Evolutionary conservation across 2,113 vertebrate genomes (phyloP), one percentile per base, ranked within the genome.

Genomic region (Urocitellus parryii): DNA sequence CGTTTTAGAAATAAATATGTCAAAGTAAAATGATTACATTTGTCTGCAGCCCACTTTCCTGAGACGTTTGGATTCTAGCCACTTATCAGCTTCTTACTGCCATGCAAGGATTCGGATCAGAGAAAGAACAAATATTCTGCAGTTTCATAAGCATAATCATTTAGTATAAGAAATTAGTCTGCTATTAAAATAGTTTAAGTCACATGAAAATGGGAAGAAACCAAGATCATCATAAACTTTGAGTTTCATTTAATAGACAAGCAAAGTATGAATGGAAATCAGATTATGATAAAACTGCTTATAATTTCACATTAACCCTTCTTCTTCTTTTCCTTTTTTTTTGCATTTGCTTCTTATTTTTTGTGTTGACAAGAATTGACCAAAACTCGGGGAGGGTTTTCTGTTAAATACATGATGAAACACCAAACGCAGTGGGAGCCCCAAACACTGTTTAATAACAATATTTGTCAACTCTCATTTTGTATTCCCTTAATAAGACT

Each of bases 1-100:
- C 95, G 45, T 97, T 98, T 96, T 88, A 96, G 96, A 97, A 98
- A 98, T 98, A 98, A 98, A 97, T 94, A 97, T 95, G 96, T 98
- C 98, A 97, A 97, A 94, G 78, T 89, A 90, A 96, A 98, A 92
- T 97, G 98, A 98, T 98, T 98, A 78, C 67, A 1, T 96, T 97
- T 98, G 77, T 98, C 96, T 89, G 97, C 96, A 94, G 80, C 80
- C 88, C 10, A 45, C 81, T 92, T 97, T 96, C 42, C 88, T 79
- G 39, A 65, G 96, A 97, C 78, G 9, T 37, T 89, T 95, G 88
- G 77, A 88, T 77, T 72, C 78, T 68, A 68, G 25, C 61, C 63
- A 63, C 56, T 78, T 91, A 80, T 92, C 74, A 81, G 67, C 32
- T 16, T 58, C 48, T 82, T 34, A 77, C 58, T 29, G 20, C 37